phyloP scores from a whole-genome alignment of 1,140 invertebrate species.

The Lepidurus packardi region DNA sequence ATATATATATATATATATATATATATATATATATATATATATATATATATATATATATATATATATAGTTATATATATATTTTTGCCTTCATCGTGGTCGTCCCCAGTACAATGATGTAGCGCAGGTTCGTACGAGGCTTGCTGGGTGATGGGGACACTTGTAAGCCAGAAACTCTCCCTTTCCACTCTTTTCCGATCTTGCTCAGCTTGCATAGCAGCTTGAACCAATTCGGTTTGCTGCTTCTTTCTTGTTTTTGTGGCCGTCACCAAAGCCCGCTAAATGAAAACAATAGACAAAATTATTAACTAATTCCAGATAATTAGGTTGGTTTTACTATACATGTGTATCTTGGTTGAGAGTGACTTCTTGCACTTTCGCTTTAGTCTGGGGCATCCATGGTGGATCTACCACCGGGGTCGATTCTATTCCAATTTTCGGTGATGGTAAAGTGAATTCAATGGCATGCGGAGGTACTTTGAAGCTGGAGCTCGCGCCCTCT shows the following conservation, averaged over 20 bases:
- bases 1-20: constrained; percentile 23
- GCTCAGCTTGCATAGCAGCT: constrained; percentile 86
- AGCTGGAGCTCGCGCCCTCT: constrained; percentile 85
- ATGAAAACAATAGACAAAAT: constrained; percentile 38
- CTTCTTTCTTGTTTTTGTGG: constrained; percentile 96
- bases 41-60: background rate
- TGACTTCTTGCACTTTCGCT: constrained; percentile 97
- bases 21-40: constrained; percentile 26
- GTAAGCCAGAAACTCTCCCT: constrained; percentile 94
- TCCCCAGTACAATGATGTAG: constrained; percentile 74
- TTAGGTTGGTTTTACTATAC: background rate
- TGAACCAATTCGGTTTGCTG: constrained; percentile 97
- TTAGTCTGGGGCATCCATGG: constrained; percentile 98
- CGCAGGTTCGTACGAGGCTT: constrained; percentile 87
- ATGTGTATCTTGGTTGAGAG: constrained; percentile 89
- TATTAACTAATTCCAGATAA: background rate
- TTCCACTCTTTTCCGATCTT: constrained; percentile 88
- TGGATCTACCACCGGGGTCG: constrained; percentile 89
- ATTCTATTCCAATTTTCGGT: constrained; percentile 87
- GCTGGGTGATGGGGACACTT: constrained; percentile 89
- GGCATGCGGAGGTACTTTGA: constrained; percentile 95
- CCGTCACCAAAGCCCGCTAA: constrained; percentile 91
- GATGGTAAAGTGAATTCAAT: constrained; percentile 99
- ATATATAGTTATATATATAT: constrained; percentile 8
- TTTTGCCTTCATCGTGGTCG: constrained; percentile 67